Evolutionary conservation across 2,888 invertebrate species (phyloP).

Genomic region (Tuberolachnus salignus): DNA sequence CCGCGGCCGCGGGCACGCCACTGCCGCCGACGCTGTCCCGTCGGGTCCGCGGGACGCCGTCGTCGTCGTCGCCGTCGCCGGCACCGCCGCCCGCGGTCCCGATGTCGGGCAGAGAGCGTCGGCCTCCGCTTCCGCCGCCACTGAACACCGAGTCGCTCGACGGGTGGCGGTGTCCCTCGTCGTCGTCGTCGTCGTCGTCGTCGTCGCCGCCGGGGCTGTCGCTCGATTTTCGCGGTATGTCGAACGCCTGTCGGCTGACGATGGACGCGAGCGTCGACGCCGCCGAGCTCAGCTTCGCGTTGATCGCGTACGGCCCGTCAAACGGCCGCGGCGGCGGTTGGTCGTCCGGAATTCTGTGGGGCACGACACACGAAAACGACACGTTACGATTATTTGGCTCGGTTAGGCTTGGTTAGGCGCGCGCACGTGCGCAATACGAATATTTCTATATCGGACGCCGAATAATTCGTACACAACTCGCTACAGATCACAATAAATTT

Average conservation of each 20-base stretch:
- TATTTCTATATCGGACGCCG: too few species aligned
- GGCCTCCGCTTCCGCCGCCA: background rate
- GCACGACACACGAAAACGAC: background rate
- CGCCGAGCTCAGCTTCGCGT: slow-evolving; percentile 23
- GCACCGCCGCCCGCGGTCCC: background rate
- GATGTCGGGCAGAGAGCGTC: slow-evolving; percentile 23
- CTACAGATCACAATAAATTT: too few species aligned
- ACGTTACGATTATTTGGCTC: too few species aligned
- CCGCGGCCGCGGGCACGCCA: background rate
- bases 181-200: background rate
- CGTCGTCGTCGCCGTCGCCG: too few species aligned
- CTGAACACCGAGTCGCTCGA: background rate
- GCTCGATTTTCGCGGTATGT: slow-evolving; percentile 6
- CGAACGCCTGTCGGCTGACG: slow-evolving; percentile 48
- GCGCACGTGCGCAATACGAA: too few species aligned
- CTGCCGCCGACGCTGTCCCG: background rate
- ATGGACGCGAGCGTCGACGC: slow-evolving; percentile 52
- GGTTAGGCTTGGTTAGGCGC: too few species aligned
- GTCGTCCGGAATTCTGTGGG: background rate
- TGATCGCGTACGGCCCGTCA: background rate
- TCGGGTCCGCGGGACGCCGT: background rate
- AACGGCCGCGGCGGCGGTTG: background rate
- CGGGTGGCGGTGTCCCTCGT: background rate
- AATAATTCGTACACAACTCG: too few species aligned
- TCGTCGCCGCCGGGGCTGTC: background rate